A percentile compares a stretch with the other conserved stretches of the same genome.
phyloP scores from a whole-genome alignment of 1,140 invertebrate species.

The Pogonus chalceus region DNA sequence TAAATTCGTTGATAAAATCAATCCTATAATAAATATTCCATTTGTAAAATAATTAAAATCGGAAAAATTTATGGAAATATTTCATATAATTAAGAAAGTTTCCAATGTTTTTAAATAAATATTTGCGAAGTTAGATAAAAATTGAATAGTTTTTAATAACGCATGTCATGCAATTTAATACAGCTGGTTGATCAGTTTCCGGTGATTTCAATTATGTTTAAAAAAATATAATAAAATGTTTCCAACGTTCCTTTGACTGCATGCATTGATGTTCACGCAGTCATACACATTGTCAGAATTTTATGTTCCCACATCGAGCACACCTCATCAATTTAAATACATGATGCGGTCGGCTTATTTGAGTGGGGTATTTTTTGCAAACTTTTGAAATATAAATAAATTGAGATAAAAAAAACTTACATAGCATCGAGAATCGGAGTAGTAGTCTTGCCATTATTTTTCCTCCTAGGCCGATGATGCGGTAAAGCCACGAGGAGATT shows the following conservation, averaged over 20 bases:
- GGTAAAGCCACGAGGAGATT: slow-evolving; percentile 71
- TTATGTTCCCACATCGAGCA: slow-evolving; percentile 2
- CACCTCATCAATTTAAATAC: not conserved
- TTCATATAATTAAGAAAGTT: no score
- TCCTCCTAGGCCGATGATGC: slow-evolving; percentile 46
- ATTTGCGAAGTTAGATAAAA: no score
- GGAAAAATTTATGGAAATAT: no score
- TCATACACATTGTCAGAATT: not conserved
- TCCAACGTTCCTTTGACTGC: not conserved
- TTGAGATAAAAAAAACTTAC: slow-evolving; percentile 46
- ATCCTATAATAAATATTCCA: no score
- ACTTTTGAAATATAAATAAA: slow-evolving; percentile 8
- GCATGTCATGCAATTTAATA: no score
- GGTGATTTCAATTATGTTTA: no score
- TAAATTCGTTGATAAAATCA: slow-evolving; percentile 59
- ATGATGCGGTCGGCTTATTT: slow-evolving; percentile 4
- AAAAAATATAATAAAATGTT: no score
- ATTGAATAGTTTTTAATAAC: no score
- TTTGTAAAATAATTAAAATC: no score
- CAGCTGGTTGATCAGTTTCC: no score
- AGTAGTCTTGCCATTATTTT: slow-evolving; percentile 48
- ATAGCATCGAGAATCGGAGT: slow-evolving; percentile 87
- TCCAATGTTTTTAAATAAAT: no score
- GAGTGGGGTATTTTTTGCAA: not conserved
- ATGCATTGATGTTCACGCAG: not conserved